Percentiles rank a stretch among this genome's conserved stretches.
Evolutionary conservation across 2,888 invertebrate species (phyloP).

Genomic region (Operophtera brumata): DNA sequence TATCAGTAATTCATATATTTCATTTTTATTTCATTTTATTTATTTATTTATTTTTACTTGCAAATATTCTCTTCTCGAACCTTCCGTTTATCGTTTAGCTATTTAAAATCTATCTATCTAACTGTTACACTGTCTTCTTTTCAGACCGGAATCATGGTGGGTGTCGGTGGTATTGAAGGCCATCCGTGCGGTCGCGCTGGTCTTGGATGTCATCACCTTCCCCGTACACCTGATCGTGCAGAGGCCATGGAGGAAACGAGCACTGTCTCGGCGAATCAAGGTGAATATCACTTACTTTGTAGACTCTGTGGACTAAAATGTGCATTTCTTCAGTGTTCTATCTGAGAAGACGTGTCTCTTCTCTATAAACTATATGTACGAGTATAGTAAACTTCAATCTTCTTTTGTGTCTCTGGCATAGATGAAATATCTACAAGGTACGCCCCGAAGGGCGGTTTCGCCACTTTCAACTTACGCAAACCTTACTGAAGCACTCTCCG

Average conservation of each 20-base stretch:
- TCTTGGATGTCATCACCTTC: conserved; percentile 94
- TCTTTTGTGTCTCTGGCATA: too few relatives aligned
- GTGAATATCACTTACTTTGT: conserved; percentile 57
- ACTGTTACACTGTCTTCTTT: conserved; percentile 19
- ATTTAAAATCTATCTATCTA: background rate
- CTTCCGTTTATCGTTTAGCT: background rate
- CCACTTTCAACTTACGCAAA: too few relatives aligned
- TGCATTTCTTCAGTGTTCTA: background rate
- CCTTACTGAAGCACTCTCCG: too few relatives aligned
- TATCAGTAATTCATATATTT: too few relatives aligned
- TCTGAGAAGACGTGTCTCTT: too few relatives aligned
- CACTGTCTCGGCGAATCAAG: conserved; percentile 88
- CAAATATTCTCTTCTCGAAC: background rate
- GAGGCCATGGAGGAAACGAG: conserved; percentile 91
- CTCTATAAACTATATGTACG: too few relatives aligned
- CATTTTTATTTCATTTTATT: too few relatives aligned
- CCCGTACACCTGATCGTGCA: conserved; percentile 94
- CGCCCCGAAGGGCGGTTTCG: too few relatives aligned
- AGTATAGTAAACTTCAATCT: too few relatives aligned
- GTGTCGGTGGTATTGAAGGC: conserved; percentile 87
- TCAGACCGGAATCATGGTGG: conserved; percentile 84
- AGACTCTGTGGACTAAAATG: background rate
- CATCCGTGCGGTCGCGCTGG: conserved; percentile 89
- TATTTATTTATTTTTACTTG: too few relatives aligned
- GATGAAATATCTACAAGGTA: too few relatives aligned